Conservation (phyloP, 1,140 invertebrate genomes). For the Zaprionus ghesquierei region DNA sequence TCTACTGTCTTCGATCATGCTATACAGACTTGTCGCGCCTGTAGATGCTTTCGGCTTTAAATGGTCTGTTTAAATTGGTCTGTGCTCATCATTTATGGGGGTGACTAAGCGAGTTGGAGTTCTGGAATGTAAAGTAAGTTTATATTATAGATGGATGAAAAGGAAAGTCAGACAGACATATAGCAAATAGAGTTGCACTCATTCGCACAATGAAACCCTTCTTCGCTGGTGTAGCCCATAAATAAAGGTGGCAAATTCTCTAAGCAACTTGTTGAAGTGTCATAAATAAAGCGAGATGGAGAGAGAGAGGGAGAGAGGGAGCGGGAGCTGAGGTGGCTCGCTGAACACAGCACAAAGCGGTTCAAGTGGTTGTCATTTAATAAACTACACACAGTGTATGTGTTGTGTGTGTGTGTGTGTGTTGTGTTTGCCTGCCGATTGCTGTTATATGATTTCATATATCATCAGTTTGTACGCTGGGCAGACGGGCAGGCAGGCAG, state of each 20-base stretch:
- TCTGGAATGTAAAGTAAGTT: neutral
- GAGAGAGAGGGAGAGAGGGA: neutral
- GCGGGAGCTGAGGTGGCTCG: neutral
- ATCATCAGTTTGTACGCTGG: conserved; percentile 59
- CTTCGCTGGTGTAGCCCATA: conserved; percentile 51
- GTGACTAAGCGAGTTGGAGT: neutral
- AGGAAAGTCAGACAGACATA: too few species aligned
- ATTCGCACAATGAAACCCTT: conserved; percentile 55
- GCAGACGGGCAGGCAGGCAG: too few species aligned
- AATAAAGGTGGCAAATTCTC: conserved; percentile 75
- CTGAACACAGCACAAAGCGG: conserved; percentile 16
- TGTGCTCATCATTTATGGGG: neutral
- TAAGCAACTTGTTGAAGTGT: conserved; percentile 73
- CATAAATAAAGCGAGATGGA: conserved; percentile 58
- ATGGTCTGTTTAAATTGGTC: neutral
- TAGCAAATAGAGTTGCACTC: conserved; percentile 49
- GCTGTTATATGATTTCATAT: conserved; percentile 81
- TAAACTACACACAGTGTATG: conserved; percentile 67
- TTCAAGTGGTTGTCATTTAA: conserved; percentile 69
- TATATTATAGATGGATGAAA: too few species aligned
- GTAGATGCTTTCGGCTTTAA: neutral
- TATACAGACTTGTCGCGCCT: neutral
- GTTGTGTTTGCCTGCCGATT: conserved; percentile 60
- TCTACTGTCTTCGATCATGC: conserved; percentile 26
- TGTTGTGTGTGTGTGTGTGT: conserved; percentile 38